These are phyloP conservation scores for Trinorchestia longiramus DNA, from an alignment of 1,140 invertebrate genomes.

Conservation along the genomic window DNA sequence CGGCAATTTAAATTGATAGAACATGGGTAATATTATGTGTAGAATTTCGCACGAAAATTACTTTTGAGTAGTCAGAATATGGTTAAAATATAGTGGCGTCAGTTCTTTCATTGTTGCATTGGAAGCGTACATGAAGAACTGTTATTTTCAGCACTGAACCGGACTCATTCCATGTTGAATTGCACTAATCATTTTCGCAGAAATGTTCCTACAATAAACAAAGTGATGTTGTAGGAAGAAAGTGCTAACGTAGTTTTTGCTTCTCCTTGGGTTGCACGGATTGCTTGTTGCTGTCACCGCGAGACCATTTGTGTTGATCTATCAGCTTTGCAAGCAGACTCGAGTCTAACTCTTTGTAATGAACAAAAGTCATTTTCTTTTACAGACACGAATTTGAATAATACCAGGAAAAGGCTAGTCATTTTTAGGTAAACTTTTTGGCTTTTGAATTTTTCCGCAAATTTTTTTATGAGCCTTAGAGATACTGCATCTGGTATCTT, in stretches of 20 bases:
- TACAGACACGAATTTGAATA: neutral
- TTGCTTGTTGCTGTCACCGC: neutral
- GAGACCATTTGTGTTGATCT: no score
- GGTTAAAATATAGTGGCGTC: neutral
- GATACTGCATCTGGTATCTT: neutral
- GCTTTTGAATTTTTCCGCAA: neutral
- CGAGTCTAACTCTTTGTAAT: neutral
- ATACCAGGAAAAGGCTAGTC: neutral
- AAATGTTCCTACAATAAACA: neutral
- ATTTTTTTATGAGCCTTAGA: neutral
- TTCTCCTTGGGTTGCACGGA: neutral
- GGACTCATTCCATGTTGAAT: neutral
- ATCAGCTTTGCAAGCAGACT: neutral
- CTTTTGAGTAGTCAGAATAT: neutral
- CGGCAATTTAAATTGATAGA: neutral
- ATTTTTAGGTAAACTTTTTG: neutral
- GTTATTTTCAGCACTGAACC: neutral
- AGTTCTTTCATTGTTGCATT: neutral
- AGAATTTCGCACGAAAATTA: neutral
- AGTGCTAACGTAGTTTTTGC: neutral
- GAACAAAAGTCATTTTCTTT: neutral
- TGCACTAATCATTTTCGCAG: neutral
- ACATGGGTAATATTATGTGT: neutral
- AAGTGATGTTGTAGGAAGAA: no score
- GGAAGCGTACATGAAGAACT: neutral